Evolutionary conservation across 2,113 vertebrate genomes (phyloP).

Genomic region (Poeciliopsis turrubarensis): DNA sequence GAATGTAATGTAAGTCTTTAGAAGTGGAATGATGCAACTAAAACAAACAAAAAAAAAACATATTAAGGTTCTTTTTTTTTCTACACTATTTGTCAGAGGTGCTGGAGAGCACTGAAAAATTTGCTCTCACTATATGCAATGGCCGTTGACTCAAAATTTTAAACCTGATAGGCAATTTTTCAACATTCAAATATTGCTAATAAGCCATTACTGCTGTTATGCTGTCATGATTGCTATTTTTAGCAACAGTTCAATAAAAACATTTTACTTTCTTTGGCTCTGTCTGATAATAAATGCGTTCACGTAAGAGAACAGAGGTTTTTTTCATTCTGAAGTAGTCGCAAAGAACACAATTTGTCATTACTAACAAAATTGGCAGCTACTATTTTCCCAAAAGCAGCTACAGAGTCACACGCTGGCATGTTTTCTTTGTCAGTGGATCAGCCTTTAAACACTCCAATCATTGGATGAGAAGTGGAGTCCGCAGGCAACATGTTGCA

Average conservation of each 20-base stretch:
- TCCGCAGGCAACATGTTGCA: constrained; percentile 10
- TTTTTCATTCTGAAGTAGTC: background rate
- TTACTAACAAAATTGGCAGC: background rate
- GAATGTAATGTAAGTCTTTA: background rate
- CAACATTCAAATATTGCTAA: background rate
- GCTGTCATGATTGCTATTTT: background rate
- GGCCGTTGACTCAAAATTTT: background rate
- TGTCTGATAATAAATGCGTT: constrained; percentile 4
- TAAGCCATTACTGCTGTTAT: background rate
- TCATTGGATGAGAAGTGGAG: background rate
- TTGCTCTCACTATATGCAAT: background rate
- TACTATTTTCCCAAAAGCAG: constrained; percentile 11
- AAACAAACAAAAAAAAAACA: no score
- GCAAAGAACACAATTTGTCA: background rate
- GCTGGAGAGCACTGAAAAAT: background rate
- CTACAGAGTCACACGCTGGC: background rate
- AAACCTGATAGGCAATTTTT: background rate
- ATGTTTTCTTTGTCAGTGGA: background rate
- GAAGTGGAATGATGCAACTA: background rate
- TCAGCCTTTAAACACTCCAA: constrained; percentile 2
- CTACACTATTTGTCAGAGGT: no score
- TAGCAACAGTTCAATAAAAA: background rate
- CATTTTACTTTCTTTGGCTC: background rate
- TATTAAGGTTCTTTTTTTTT: no score
- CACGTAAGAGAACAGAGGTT: background rate